A percentile compares a stretch with the other conserved stretches of the same genome.
Evolutionary conservation across 2,888 invertebrate genomes (phyloP).

Genomic region (Vesta saturnalis): DNA sequence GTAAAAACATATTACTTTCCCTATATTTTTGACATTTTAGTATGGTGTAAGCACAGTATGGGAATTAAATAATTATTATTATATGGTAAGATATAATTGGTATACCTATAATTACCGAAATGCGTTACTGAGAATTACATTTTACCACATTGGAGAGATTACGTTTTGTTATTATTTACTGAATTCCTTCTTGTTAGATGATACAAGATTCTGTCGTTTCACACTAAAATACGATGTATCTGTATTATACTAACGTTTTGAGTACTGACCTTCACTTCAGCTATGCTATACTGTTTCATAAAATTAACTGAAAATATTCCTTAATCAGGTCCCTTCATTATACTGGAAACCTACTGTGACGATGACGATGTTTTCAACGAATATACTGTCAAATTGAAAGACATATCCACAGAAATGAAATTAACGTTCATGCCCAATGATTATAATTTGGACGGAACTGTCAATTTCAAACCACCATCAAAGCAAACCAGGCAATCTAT

Average conservation of each 20-base stretch:
- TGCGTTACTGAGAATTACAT: neutral
- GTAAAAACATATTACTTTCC: neutral
- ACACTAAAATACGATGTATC: neutral
- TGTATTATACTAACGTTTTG: neutral
- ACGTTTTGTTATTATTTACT: neutral
- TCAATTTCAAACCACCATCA: too few species aligned
- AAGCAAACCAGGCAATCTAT: too few species aligned
- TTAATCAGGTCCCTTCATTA: slow-evolving; percentile 3
- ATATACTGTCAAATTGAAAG: neutral
- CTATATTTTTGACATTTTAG: neutral
- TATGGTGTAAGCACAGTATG: too few species aligned
- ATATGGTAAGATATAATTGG: too few species aligned
- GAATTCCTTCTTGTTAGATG: neutral
- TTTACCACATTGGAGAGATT: too few species aligned
- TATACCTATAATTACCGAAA: too few species aligned
- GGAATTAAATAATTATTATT: too few species aligned
- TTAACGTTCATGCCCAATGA: neutral
- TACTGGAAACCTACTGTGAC: neutral
- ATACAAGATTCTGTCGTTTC: too few species aligned
- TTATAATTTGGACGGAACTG: neutral
- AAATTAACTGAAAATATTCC: neutral
- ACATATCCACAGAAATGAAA: neutral
- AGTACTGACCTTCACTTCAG: neutral
- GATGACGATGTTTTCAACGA: neutral
- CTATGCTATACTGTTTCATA: neutral